A percentile compares a stretch with the other conserved stretches of the same genome.
phyloP scores from a whole-genome alignment of 2,888 invertebrate genomes.

The Sthenelais limicola region DNA sequence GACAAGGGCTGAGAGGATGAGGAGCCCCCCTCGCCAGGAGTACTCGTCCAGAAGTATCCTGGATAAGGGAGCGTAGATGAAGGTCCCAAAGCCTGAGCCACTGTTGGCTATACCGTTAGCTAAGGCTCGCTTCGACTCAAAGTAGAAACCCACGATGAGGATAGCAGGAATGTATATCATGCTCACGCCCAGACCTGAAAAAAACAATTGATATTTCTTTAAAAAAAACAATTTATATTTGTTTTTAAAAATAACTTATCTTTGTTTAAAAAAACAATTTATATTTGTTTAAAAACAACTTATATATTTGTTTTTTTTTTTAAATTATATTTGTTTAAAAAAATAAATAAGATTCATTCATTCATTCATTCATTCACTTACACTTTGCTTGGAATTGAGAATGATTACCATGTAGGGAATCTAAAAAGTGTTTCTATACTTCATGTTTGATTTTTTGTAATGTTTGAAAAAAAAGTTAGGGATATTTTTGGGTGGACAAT shows the following conservation, averaged over 20 bases:
- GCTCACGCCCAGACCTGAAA: slow-evolving; percentile 88
- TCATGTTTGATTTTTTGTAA: too few relatives aligned
- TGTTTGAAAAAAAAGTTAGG: too few relatives aligned
- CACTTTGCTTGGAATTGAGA: too few relatives aligned
- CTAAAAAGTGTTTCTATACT: too few relatives aligned
- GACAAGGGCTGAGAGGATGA: slow-evolving; percentile 79
- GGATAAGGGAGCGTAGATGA: slow-evolving; percentile 84
- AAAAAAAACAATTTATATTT: neutral
- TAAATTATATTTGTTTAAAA: too few relatives aligned
- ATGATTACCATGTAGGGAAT: too few relatives aligned
- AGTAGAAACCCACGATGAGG: slow-evolving; percentile 95
- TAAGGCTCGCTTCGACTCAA: slow-evolving; percentile 93
- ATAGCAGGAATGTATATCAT: slow-evolving; percentile 96
- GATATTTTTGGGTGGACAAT: too few relatives aligned
- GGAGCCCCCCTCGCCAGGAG: slow-evolving; percentile 48
- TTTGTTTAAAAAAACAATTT: too few relatives aligned
- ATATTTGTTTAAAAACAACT: too few relatives aligned
- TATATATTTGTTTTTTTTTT: too few relatives aligned
- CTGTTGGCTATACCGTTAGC: slow-evolving; percentile 96
- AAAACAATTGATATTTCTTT: neutral
- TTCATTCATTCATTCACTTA: too few relatives aligned
- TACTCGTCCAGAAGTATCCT: slow-evolving; percentile 37
- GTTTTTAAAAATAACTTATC: neutral
- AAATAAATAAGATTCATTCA: too few relatives aligned
- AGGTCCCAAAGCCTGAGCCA: slow-evolving; percentile 94